Evolutionary conservation across 2,797 vertebrate genomes (phyloP).

Genomic region (Dicrostonyx torquatus): DNA sequence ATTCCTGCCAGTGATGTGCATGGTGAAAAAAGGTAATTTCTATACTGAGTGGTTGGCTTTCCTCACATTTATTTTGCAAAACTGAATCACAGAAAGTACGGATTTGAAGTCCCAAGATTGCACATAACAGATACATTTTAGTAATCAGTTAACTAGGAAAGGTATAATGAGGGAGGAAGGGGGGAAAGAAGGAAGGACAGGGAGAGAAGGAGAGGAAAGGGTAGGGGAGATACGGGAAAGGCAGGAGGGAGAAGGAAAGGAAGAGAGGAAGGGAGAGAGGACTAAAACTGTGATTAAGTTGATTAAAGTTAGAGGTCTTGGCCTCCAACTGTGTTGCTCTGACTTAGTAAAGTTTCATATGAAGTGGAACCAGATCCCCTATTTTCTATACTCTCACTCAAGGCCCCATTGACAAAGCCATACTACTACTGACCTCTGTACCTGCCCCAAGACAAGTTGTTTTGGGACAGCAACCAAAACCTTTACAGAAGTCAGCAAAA

Average conservation of each 20-base stretch:
- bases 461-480: neutral
- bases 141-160: neutral
- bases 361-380: neutral
- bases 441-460: neutral
- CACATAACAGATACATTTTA: neutral
- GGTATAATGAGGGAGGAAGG: neutral
- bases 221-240: neutral
- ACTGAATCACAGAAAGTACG: neutral
- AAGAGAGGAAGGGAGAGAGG: neutral
- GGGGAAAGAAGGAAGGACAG: too few species aligned
- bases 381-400: neutral
- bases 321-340: neutral
- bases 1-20: neutral
- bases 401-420: neutral
- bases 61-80: constrained; percentile 44
- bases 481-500: constrained; percentile 1
- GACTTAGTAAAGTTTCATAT: neutral
- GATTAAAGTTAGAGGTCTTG: neutral
- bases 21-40: constrained; percentile 39
- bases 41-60: neutral
- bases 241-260: neutral
- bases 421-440: neutral
- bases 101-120: neutral
- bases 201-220: fast-evolving
- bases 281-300: neutral